phyloP scores from a whole-genome alignment of 53 echinoderm and acorn worm species.

The Temnopleurus reevesii region DNA sequence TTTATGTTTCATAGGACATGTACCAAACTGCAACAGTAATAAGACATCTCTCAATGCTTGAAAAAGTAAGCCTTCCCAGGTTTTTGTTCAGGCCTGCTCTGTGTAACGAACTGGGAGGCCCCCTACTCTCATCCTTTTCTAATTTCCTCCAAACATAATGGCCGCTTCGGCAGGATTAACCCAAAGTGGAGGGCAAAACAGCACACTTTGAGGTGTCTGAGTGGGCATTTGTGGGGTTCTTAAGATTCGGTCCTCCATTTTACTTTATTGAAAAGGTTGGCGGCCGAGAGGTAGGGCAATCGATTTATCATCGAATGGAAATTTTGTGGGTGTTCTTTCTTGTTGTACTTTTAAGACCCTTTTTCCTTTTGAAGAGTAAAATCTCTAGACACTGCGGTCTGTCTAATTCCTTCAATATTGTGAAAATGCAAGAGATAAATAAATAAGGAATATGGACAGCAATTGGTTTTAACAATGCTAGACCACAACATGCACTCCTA shows the following conservation, averaged over 20 bases:
- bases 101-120: not conserved
- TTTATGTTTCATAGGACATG: not conserved
- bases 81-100: not conserved
- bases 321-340: not conserved
- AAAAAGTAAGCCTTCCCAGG: not conserved
- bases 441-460: not conserved
- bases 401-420: not conserved
- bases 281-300: not conserved
- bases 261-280: not conserved
- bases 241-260: not conserved
- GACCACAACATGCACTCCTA: not conserved
- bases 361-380: not conserved
- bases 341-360: not conserved
- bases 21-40: not conserved
- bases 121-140: not conserved
- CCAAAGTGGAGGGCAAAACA: conserved; percentile 9
- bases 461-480: not conserved
- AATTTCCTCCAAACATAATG: not conserved
- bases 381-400: not conserved
- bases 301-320: not conserved
- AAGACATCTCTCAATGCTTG: not conserved
- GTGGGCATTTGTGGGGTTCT: not conserved
- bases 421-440: not conserved
- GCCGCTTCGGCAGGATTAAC: not conserved
- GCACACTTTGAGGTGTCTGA: conserved; percentile 33